Evolutionary conservation across 2,113 vertebrate species (phyloP), one percentile per base, ranked within the genome.

Genomic region (Proterorhinus semilunaris): DNA sequence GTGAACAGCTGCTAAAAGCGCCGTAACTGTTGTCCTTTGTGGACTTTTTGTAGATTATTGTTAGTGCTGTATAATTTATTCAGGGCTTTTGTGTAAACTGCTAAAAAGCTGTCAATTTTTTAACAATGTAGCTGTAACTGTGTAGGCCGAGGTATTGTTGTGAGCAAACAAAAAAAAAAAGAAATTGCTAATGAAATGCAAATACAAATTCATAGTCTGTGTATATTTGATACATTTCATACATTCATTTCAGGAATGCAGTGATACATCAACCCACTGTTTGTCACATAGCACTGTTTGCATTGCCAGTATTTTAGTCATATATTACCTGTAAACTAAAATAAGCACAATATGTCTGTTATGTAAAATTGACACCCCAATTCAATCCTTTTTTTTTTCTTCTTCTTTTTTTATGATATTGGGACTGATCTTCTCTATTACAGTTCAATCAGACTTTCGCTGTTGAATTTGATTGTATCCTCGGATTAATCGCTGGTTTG

Each of bases 21-120:
- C 15, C 11, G 36, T 43, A 44, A 59, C 27, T 44, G 57, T 59
- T 59, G 57, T 59, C 27, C 36, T 43, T 13, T 55, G 6, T 44
- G 36, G 36, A 59, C 57, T 9, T 59, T 43, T 62, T 62, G 43
- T 16, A 62, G 9, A 17, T 45, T 62, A 59, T 62, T 47, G 61
- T 62, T 62, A 46, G 58, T 62, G n/a, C 15, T 47, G 61, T 15
- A 62, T 44, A 62, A 62, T 46, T 16, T 47, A 62, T 44, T 62
- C 44, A 15, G 6, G 9, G 42, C 13, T 46, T 45, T 62, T 45
- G 42, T 59, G 36, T 59, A 44, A 59, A 59, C 13, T 43, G 57
- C 13, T 15, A 59, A 55, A 59, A 59, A 59, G 12, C 57, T 59
- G 57, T 59, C 57, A 59, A 5, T n/a, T 44, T 59, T 43, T 59